Evolutionary conservation across 2,113 vertebrate species (phyloP).

Genomic region (Formicarius rufipectus): DNA sequence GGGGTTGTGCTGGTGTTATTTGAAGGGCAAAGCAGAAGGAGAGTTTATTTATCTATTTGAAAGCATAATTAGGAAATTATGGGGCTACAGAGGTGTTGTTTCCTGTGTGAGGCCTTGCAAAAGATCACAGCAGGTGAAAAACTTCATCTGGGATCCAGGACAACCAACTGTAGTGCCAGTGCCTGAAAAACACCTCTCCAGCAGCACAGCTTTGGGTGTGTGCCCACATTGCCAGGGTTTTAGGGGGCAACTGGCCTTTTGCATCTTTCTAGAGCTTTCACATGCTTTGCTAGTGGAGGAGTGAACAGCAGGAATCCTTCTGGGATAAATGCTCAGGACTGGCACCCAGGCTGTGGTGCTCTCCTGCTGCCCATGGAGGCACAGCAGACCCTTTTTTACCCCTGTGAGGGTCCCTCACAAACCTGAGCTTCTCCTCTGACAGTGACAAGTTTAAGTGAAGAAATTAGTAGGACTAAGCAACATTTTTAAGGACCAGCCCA

Average conservation of each 20-base stretch:
- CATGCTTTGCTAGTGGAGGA: neutral
- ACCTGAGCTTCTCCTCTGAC: neutral
- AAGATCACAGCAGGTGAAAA: neutral
- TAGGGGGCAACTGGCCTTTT: neutral
- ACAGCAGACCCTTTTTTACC: neutral
- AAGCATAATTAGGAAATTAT: neutral
- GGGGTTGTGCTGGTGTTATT: neutral
- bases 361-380: neutral
- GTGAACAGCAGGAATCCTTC: neutral
- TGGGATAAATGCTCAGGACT: neutral
- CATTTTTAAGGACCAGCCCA: neutral
- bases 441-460: neutral
- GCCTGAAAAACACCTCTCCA: neutral
- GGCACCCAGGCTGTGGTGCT: neutral
- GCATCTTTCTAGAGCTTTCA: neutral
- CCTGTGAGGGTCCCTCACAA: neutral
- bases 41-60: neutral
- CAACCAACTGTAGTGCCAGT: neutral
- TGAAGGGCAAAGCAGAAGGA: neutral
- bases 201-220: neutral
- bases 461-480: neutral
- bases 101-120: neutral
- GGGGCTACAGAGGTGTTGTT: neutral
- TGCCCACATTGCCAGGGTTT: fast-evolving
- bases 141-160: neutral